Evolutionary conservation across 2,888 invertebrate genomes (phyloP), one percentile per base, ranked within the genome.

Genomic region (Eretmocerus hayati): DNA sequence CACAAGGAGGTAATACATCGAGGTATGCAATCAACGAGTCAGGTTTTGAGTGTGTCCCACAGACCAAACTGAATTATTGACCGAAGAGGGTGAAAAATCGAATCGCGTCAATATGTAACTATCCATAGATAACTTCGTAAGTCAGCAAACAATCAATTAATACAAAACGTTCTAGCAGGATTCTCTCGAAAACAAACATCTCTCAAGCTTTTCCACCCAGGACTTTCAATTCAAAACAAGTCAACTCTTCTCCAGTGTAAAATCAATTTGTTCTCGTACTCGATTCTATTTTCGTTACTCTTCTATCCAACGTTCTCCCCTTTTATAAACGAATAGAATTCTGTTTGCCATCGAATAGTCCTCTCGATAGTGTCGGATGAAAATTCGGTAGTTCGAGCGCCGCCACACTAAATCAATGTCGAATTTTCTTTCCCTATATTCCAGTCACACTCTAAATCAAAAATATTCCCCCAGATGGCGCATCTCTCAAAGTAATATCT

Each of bases 361-460:
- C 47, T 2, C 16, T 13, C 8, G 36, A 15, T n/a, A n/a, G n/a
- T n/a, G 13, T 21, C 43, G n/a, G 13, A 13, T 13, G 32, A 32
- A 15, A 33, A 41, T 26, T 19, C 16, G 37, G 5, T 20, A 20
- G 30, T 30, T 23, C 40, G 38, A 16, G 39, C 36, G n/a, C n/a
- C n/a, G n/a, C n/a, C n/a, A n/a, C 42, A 16, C 46, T 50, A 50
- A 50, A 50, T 50, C 50, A 50, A 46, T 33, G 50, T 46, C 36
- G 42, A 42, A 50, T 50, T 46, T 46, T 42, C 38, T 26, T 11
- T 26, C 26, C 26, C 26, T 26, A n/a, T n/a, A n/a, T n/a, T n/a
- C n/a, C n/a, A n/a, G n/a, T n/a, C n/a, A n/a, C n/a, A n/a, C n/a
- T n/a, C n/a, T n/a, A n/a, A n/a, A n/a, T n/a, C n/a, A n/a, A n/a